A percentile compares a stretch with the other conserved stretches of the same genome.
phyloP scores from a whole-genome alignment of 2,797 vertebrate species.

The Columba guinea region DNA sequence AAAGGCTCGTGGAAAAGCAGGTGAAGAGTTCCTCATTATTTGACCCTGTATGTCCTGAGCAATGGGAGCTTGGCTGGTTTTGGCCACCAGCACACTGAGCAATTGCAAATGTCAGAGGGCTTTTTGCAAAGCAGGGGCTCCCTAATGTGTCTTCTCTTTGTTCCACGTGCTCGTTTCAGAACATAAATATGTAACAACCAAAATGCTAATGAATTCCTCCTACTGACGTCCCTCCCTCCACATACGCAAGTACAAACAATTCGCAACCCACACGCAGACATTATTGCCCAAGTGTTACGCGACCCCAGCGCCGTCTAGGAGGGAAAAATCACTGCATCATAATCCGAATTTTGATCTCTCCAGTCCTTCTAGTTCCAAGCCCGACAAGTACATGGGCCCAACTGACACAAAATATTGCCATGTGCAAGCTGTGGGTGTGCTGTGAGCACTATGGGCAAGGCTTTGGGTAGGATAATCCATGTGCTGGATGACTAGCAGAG shows the following conservation, averaged over 20 bases:
- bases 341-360: neutral
- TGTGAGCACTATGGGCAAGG: neutral
- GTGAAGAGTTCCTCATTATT: neutral
- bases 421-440: neutral
- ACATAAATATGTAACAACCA: constrained; percentile 49
- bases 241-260: neutral
- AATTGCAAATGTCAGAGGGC: constrained; percentile 5
- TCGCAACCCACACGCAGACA: neutral
- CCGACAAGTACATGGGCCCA: neutral
- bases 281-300: neutral
- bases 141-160: constrained; percentile 55
- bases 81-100: neutral
- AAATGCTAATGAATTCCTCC: constrained; percentile 71
- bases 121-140: constrained; percentile 42
- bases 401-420: neutral
- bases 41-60: neutral
- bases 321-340: neutral
- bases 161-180: constrained; percentile 40
- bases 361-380: neutral
- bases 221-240: neutral
- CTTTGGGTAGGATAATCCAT: neutral
- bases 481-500: neutral
- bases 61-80: neutral
- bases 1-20: neutral
- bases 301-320: neutral